Base-by-base conservation (phyloP, 2,888 invertebrate species). In the Hesperia comma region DNA sequence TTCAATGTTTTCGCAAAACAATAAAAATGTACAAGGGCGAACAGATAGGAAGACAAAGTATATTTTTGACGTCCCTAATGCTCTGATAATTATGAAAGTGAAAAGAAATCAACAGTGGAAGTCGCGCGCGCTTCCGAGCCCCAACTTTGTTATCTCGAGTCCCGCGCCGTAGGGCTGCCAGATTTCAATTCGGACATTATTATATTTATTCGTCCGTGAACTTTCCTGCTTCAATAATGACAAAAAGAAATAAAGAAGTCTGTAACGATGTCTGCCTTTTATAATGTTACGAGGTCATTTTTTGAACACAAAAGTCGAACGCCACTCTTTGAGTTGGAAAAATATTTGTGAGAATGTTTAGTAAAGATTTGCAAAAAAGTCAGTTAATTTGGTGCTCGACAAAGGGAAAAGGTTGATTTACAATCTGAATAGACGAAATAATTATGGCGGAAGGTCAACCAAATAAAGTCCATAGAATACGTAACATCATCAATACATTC, bases 161-260 rank as follows among this genome's bases (percentile, higher is more conserved):
- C 19, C 32, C 61, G 26, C 62, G 63, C 56, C 46, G 56, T 33
- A 54, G 56, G 61, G 40, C 33, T 37, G 54, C 54, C 55, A 43
- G 53, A 51, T 54, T 49, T 54, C 41, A 54, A 61, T 46, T 46
- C 46, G 63, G 56, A 63, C 63, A 56, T 63, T 55, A 63, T 43
- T 55, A 62, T 62, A 62, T 56, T 63, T 63, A 56, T 49, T 63
- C 56, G 46, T 19, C 21, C 63, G 33, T 56, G 37, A 55, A 56
- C 56, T 49, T 56, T 56, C 46, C 37, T 26, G 43, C 56, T 63
- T 63, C 63, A 56, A 46, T 63, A 63, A 63, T 63, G 63, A 56
- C 46, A 33, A 33, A 43, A 41, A 56, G 41, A 63, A 63, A 56
- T 56, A 63, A 56, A 63, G 63, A 56, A 63, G 26, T 54, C 17